phyloP scores from a whole-genome alignment of 2,797 vertebrate genomes.

The Coccyzus lansbergi region DNA sequence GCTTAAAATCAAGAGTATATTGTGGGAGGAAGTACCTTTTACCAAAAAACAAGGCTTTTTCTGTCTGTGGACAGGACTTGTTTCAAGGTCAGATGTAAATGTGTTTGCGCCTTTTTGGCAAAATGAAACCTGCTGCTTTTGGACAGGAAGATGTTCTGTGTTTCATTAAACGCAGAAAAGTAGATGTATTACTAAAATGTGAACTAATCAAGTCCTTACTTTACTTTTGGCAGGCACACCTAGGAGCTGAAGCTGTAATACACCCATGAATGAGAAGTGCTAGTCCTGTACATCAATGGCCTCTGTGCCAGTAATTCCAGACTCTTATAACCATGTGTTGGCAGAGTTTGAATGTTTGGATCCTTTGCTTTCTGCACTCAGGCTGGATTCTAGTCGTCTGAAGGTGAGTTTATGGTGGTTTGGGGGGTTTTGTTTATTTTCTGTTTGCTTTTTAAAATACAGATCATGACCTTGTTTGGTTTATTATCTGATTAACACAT shows the following conservation, averaged over 20 bases:
- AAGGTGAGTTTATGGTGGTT: slow-evolving; percentile 80
- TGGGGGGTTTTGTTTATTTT: neutral
- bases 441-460: neutral
- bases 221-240: slow-evolving; percentile 35
- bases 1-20: neutral
- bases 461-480: neutral
- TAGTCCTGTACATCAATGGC: slow-evolving; percentile 74
- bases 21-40: neutral
- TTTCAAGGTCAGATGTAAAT: neutral
- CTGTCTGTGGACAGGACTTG: accelerated
- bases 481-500: neutral
- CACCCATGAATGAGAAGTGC: neutral
- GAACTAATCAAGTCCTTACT: neutral
- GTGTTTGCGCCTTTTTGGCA: neutral
- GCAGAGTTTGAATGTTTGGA: slow-evolving; percentile 93
- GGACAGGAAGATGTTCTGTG: accelerated
- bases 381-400: slow-evolving; percentile 91
- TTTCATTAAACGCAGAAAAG: neutral
- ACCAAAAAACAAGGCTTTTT: neutral
- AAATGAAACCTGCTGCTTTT: neutral
- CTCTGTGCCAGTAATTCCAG: slow-evolving; percentile 81
- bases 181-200: neutral
- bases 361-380: slow-evolving; percentile 89
- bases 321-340: slow-evolving; percentile 87
- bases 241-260: neutral